Percentiles rank a stretch among this genome's conserved stretches.
Conservation (phyloP, 1,140 invertebrate genomes). For the Chironomus striatipennis region DNA sequence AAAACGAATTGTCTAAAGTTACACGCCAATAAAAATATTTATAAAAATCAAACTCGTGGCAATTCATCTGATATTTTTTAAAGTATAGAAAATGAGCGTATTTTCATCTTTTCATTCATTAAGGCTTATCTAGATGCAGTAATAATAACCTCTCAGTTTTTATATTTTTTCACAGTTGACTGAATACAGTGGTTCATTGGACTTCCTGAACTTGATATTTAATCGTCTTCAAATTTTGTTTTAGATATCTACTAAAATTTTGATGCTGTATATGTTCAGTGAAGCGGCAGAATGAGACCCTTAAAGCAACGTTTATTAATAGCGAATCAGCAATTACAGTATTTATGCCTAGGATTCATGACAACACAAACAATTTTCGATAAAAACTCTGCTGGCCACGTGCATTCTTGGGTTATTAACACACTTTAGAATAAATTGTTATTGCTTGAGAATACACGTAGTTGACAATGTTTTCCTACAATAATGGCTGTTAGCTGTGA, state of each 20-base stretch:
- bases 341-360: too few species aligned
- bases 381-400: slow-evolving; percentile 72
- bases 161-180: too few species aligned
- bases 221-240: neutral
- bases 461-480: slow-evolving; percentile 51
- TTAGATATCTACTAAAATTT: too few species aligned
- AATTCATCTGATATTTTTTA: too few species aligned
- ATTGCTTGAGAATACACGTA: slow-evolving; percentile 99
- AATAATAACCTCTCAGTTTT: too few species aligned
- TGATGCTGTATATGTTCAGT: neutral
- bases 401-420: slow-evolving; percentile 95
- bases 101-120: too few species aligned
- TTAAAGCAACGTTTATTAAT: neutral
- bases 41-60: too few species aligned
- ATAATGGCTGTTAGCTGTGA: neutral
- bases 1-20: too few species aligned
- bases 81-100: too few species aligned
- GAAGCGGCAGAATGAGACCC: neutral
- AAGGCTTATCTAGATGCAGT: too few species aligned
- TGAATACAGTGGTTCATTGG: slow-evolving; percentile 4
- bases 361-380: neutral
- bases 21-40: too few species aligned
- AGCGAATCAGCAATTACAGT: too few species aligned
- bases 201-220: slow-evolving; percentile 9
- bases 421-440: slow-evolving; percentile 74